Evolutionary conservation across 2,113 vertebrate species (phyloP), one percentile per base, ranked within the genome.

Genomic region (Tupaia tana): DNA sequence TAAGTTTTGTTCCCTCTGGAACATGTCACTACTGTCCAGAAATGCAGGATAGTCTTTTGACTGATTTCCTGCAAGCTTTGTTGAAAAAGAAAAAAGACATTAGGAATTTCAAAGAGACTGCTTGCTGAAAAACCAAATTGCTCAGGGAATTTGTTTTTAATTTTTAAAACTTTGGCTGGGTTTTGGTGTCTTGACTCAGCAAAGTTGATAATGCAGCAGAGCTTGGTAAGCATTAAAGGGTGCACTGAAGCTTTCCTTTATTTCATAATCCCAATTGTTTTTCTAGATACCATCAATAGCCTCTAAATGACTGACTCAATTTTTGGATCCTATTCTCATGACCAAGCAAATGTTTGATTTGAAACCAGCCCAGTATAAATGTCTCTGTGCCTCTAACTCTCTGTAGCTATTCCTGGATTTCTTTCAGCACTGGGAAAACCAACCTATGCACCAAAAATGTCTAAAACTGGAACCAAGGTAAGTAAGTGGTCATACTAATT

Each of bases 271-370:
- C 99, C 98, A 96, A 97, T 99, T 98, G 98, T 98, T 99, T 99
- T 99, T 99, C 99, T 99, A 98, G 99, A 99, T 99, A 98, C 98
- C 92, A 91, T 99, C 98, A 99, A 99, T 99, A 99, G 99, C 97
- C 96, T 98, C 98, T 98, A 99, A 99, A 99, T 98, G 98, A 99
- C 99, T 99, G 99, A 99, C 99, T 99, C 99, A 99, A 99, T 99
- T 99, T 99, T 99, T 99, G 99, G 99, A 99, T 99, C 98, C 98
- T 95, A 98, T 99, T 99, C 99, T 99, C 99, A 99, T 99, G 99
- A 99, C 99, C 98, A 99, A 99, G 99, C 99, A 97, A 98, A 99
- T 99, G 98, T 99, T 98, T 98, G 98, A 97, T 98, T 98, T 98
- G 97, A 98, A 97, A 97, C 97, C 97, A 97, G 97, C 95, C 96